Evolutionary conservation across 2,888 invertebrate genomes (phyloP).

Genomic region (Dasypogon diadema): DNA sequence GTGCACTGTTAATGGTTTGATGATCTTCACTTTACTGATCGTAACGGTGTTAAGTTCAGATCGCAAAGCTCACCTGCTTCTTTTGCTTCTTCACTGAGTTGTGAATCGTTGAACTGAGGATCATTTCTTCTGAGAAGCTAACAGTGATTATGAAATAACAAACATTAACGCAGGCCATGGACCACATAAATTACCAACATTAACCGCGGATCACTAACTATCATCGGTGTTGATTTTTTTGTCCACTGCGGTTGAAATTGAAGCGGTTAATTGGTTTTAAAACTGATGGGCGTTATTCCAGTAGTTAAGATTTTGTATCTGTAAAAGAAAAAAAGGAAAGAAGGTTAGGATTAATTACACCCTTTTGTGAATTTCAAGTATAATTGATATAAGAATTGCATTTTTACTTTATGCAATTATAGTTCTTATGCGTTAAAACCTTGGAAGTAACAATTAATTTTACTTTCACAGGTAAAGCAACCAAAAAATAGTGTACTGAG

Average conservation of each 20-base stretch:
- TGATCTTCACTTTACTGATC: conserved; percentile 42
- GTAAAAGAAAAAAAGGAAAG: background rate
- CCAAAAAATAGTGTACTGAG: background rate
- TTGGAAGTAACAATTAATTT: conserved; percentile 18
- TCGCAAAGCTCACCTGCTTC: conserved; percentile 2
- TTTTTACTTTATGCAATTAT: background rate
- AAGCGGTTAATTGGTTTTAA: conserved; percentile 10
- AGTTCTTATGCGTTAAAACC: background rate
- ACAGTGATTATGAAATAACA: conserved; percentile 27
- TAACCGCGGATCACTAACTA: background rate
- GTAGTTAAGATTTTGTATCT: conserved; percentile 2
- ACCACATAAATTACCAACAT: background rate
- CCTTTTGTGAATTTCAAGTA: background rate
- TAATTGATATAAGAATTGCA: too few relatives aligned
- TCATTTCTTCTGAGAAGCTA: conserved; percentile 16
- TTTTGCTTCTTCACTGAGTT: background rate
- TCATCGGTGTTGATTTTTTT: background rate
- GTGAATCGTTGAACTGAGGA: conserved; percentile 22
- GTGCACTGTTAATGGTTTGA: conserved; percentile 16
- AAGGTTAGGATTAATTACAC: background rate
- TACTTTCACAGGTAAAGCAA: background rate
- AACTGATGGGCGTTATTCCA: background rate
- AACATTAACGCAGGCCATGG: conserved; percentile 15
- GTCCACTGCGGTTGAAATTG: background rate
- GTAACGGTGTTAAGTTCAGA: conserved; percentile 24